Evolutionary conservation across 2,113 vertebrate genomes (phyloP).

Genomic region (Chaetodon trifascialis): DNA sequence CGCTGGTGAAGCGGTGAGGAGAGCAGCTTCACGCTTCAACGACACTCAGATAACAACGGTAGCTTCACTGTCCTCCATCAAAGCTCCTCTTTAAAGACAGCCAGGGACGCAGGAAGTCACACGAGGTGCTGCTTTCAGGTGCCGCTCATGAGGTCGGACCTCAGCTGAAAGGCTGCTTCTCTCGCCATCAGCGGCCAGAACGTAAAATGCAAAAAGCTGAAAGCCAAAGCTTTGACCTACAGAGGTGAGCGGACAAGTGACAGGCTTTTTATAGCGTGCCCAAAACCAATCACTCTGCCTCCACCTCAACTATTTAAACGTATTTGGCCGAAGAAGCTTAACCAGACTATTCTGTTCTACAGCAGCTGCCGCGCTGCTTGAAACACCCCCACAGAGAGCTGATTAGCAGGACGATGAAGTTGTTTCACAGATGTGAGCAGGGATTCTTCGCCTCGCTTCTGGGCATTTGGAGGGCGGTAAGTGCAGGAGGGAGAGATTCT

Average conservation of each 20-base stretch:
- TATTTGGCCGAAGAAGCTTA: neutral
- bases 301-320: neutral
- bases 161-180: neutral
- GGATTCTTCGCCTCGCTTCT: neutral
- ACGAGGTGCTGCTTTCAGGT: too few relatives aligned
- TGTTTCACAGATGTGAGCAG: neutral
- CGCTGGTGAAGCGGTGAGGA: too few relatives aligned
- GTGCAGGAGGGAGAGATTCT: neutral
- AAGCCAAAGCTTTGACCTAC: constrained; percentile 12
- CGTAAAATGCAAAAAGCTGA: constrained; percentile 15
- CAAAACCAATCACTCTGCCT: neutral
- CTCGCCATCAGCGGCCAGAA: too few relatives aligned
- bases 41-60: too few relatives aligned
- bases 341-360: neutral
- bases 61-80: too few relatives aligned
- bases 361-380: neutral
- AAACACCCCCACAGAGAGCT: neutral
- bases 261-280: neutral
- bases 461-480: neutral
- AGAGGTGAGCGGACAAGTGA: neutral
- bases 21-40: too few relatives aligned
- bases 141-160: neutral
- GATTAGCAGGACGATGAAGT: neutral
- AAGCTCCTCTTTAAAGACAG: too few relatives aligned
- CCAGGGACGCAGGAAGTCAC: too few relatives aligned